A percentile compares a stretch with the other conserved stretches of the same genome.
These are phyloP conservation scores for Gambusia holbrooki DNA, from an alignment of 2,113 vertebrate genomes.

Conservation along the genomic window DNA sequence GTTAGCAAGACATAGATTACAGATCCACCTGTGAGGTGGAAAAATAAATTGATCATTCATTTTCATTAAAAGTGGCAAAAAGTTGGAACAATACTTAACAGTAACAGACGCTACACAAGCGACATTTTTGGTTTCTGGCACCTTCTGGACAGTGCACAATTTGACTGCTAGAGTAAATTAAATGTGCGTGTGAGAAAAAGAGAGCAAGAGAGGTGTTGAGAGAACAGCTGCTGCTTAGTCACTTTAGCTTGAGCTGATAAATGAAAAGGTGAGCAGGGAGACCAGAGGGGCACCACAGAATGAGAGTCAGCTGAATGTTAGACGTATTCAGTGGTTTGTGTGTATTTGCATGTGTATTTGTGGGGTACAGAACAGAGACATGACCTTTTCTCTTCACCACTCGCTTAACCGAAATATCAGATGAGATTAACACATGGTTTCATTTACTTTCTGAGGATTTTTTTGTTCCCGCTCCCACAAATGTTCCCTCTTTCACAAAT, in stretches of 20 bases:
- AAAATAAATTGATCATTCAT: too few species aligned
- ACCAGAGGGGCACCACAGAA: constrained; percentile 14
- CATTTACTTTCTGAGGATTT: neutral
- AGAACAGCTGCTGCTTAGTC: constrained; percentile 65
- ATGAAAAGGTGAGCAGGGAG: constrained; percentile 41
- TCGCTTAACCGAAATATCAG: neutral
- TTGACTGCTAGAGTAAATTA: constrained; percentile 39
- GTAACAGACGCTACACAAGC: too few species aligned
- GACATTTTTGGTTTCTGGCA: constrained; percentile 33
- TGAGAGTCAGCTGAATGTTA: constrained; percentile 31
- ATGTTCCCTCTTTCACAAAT: neutral
- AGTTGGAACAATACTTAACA: constrained; percentile 14
- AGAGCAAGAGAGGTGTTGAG: neutral
- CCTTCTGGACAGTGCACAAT: constrained; percentile 56
- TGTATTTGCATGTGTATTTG: neutral
- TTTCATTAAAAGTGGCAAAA: neutral
- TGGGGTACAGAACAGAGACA: neutral
- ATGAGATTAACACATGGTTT: neutral
- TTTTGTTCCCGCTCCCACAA: neutral
- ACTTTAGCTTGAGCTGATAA: constrained; percentile 51
- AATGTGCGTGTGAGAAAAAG: neutral
- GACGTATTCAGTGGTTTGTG: too few species aligned
- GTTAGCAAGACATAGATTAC: too few species aligned
- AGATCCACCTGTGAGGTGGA: too few species aligned
- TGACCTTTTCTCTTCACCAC: neutral